phyloP scores from a whole-genome alignment of 2,113 vertebrate genomes.

The Sialia sialis region DNA sequence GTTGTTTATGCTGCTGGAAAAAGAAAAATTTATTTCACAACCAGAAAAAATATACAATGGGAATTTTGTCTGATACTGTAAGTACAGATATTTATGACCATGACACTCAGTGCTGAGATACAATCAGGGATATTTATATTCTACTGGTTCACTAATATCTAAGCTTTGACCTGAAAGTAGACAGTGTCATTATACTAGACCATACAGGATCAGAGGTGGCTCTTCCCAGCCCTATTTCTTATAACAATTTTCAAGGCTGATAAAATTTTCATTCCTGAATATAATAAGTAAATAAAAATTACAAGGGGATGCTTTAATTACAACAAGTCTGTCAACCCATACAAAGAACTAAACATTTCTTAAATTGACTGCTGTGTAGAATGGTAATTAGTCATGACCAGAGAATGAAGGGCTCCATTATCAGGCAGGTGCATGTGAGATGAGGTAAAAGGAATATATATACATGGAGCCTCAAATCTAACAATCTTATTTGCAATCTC shows the following conservation, averaged over 20 bases:
- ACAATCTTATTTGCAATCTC: conserved; percentile 60
- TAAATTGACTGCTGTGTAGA: conserved; percentile 50
- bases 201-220: neutral
- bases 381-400: conserved; percentile 67
- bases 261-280: neutral
- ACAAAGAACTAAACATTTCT: conserved; percentile 7
- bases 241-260: neutral
- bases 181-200: neutral
- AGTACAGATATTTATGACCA: neutral
- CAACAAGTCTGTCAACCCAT: neutral
- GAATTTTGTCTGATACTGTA: neutral
- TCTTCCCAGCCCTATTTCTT: neutral
- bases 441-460: conserved; percentile 3
- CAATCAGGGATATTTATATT: neutral
- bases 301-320: neutral
- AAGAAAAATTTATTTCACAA: neutral
- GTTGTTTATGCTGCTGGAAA: neutral
- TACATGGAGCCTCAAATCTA: conserved; percentile 31
- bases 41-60: neutral
- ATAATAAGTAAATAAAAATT: conserved; percentile 9
- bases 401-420: conserved; percentile 54
- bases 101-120: neutral
- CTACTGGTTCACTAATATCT: neutral
- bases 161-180: neutral
- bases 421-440: neutral